These are phyloP conservation scores for Cathartes aura DNA, from an alignment of 2,113 vertebrate genomes.

Conservation along the genomic window DNA sequence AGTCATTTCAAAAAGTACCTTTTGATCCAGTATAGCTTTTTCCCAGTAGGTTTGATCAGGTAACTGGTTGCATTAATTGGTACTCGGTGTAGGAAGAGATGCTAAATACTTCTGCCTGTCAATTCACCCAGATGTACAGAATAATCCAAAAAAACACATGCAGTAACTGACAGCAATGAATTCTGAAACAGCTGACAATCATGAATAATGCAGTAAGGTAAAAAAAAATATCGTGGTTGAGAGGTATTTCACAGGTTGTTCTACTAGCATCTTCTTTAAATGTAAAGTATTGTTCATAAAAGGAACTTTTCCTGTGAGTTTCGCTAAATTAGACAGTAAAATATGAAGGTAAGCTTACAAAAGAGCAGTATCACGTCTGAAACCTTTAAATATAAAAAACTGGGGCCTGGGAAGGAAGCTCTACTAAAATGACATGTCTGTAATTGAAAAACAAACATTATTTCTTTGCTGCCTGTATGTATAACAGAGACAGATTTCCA, in stretches of 20 bases:
- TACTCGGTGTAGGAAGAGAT: conserved; percentile 27
- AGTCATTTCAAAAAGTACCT: background rate
- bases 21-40: conserved; percentile 31
- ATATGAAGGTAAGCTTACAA: background rate
- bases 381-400: background rate
- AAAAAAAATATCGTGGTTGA: background rate
- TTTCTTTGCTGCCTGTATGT: background rate
- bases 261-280: conserved; percentile 29
- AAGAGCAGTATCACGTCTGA: background rate
- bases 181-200: conserved; percentile 17
- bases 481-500: background rate
- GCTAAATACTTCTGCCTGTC: conserved; percentile 50
- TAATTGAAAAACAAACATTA: background rate
- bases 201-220: conserved; percentile 55
- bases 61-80: conserved; percentile 55
- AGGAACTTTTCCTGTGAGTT: background rate
- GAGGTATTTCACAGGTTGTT: conserved; percentile 22
- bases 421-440: background rate
- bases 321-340: conserved; percentile 19
- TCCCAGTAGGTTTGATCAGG: conserved; percentile 21
- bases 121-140: conserved; percentile 42
- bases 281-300: background rate
- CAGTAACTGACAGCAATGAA: conserved; percentile 39
- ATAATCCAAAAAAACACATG: conserved; percentile 10
- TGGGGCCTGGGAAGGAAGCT: background rate